These are phyloP conservation scores for Cuniculus paca DNA, from an alignment of 2,797 vertebrate genomes.

Conservation along the genomic window DNA sequence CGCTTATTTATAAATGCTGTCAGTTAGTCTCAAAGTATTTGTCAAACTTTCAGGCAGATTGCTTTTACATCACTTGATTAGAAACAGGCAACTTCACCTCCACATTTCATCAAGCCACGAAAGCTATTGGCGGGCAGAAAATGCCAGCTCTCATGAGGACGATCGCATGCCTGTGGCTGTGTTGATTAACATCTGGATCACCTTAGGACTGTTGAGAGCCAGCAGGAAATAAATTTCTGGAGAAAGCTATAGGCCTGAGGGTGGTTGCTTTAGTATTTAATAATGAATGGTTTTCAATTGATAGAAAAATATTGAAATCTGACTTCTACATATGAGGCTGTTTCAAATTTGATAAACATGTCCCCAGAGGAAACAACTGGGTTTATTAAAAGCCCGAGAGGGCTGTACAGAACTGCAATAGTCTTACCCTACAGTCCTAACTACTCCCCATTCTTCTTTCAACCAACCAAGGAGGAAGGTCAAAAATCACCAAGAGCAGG, in stretches of 20 bases:
- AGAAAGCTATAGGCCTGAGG: slow-evolving; percentile 75
- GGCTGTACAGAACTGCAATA: neutral
- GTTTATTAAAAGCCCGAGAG: slow-evolving; percentile 75
- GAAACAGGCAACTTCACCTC: slow-evolving; percentile 27
- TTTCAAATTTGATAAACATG: slow-evolving; percentile 82
- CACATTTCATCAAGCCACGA: slow-evolving; percentile 67
- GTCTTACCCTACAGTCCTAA: slow-evolving; percentile 10
- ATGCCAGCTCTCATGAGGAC: slow-evolving; percentile 68
- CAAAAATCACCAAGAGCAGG: slow-evolving; percentile 21
- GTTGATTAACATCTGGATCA: slow-evolving; percentile 86
- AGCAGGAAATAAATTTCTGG: slow-evolving; percentile 86
- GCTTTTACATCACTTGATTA: neutral
- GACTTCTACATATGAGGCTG: slow-evolving; percentile 71
- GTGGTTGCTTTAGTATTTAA: slow-evolving; percentile 72
- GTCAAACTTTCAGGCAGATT: neutral
- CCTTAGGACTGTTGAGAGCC: slow-evolving; percentile 82
- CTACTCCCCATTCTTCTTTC: neutral
- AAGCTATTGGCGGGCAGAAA: slow-evolving; percentile 75
- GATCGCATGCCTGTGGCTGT: neutral
- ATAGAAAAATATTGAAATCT: slow-evolving; percentile 82
- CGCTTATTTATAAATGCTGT: slow-evolving; percentile 19
- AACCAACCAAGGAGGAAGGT: slow-evolving; percentile 53
- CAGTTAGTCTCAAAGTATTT: slow-evolving; percentile 19
- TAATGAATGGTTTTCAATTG: slow-evolving; percentile 81
- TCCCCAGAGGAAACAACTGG: slow-evolving; percentile 68